These are phyloP conservation scores for Chamaea fasciata DNA, from an alignment of 2,113 vertebrate genomes.

Conservation along the genomic window DNA sequence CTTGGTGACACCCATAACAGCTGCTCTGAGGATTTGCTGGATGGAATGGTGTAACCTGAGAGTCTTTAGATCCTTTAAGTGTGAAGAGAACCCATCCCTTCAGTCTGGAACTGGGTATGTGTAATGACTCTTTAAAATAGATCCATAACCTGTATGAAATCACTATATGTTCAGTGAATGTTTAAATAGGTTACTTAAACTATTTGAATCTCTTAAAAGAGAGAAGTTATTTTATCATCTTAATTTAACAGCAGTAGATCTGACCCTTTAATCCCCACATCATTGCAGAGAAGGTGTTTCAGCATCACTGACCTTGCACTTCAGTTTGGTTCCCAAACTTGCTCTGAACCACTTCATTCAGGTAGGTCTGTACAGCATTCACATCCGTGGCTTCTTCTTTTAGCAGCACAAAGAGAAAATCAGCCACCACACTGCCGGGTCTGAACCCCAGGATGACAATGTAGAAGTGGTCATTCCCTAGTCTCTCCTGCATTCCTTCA, in stretches of 20 bases:
- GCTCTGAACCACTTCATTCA: neutral
- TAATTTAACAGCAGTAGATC: neutral
- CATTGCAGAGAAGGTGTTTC: neutral
- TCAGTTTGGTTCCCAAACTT: neutral
- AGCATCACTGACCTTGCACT: slow-evolving; percentile 22
- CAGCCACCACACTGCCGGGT: slow-evolving; percentile 10
- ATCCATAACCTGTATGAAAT: neutral
- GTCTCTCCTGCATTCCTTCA: neutral
- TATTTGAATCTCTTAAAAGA: neutral
- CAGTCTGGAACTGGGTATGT: neutral
- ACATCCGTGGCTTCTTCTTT: neutral
- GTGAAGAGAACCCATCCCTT: neutral
- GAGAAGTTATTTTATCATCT: neutral
- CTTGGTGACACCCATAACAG: neutral
- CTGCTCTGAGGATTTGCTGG: neutral
- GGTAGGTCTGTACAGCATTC: neutral
- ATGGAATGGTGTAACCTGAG: neutral
- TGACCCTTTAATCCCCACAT: neutral
- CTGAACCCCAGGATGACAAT: slow-evolving; percentile 21
- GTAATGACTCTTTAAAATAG: neutral
- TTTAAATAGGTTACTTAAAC: neutral
- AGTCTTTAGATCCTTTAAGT: neutral
- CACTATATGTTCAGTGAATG: neutral
- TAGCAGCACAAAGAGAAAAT: slow-evolving; percentile 30
- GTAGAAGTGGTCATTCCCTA: neutral